Evolutionary conservation across 2,888 invertebrate species (phyloP), one percentile per base, ranked within the genome.

Genomic region (Eumacrocentrus americanus): DNA sequence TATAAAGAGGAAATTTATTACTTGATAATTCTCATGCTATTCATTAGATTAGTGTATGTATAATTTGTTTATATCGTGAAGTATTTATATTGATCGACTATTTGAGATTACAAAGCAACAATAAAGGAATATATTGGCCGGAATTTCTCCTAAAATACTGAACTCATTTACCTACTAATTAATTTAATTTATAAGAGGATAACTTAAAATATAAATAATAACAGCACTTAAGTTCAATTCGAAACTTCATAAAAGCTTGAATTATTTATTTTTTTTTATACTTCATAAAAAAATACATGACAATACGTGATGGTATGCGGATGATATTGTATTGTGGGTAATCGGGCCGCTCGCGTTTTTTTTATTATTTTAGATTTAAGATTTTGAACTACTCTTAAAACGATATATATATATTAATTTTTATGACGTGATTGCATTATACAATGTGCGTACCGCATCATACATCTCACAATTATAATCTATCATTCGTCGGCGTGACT

Each of bases 251-350:
- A 64, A 66, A 65, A 66, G 63, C 64, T 73, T 74, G 71, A 70
- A 73, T 53, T 29, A 29, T 77, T 76, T 73, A 73, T 75, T 75
- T 68, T 62, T 73, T 73, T 72, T 60, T 70, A 69, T 73, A 71
- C 69, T 74, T 73, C 71, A 78, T 78, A 77, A 77, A 78, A 78
- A 78, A 78, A 78, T 78, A 78, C 77, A 78, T 77, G 75, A 75
- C 67, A 70, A 69, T 78, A 72, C 73, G 73, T 72, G 70, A 67
- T 69, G 29, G 69, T 72, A 68, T 70, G 46, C 46, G 66, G 56
- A 62, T 63, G 64, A 42, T 51, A 51, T 62, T 66, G 22, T 60
- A 58, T 44, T 29, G 44, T 60, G 5, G 38, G 23, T 34, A 52
- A 38, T 52, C 51, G 35, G 35, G 44, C 34, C 42, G 44, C 46